Evolutionary conservation across 2,888 invertebrate species (phyloP).

Genomic region (Anoplius nigerrimus): DNA sequence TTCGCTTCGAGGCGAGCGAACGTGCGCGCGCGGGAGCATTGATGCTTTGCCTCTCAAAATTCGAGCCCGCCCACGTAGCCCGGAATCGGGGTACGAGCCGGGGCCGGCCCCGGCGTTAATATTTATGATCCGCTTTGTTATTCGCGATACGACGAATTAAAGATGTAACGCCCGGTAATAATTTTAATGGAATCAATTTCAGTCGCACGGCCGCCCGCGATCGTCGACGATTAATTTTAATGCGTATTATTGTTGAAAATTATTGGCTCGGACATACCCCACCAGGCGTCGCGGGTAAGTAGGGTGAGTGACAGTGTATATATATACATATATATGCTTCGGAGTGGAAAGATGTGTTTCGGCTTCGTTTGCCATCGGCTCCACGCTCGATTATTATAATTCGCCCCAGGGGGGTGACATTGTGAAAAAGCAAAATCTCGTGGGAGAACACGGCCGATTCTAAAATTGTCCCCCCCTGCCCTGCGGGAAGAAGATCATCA

Average conservation of each 20-base stretch:
- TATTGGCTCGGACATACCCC: constrained; percentile 16
- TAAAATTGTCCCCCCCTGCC: too few species aligned
- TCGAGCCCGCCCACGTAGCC: background rate
- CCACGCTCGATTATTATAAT: too few species aligned
- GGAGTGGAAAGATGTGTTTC: background rate
- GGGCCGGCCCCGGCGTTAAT: background rate
- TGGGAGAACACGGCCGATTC: too few species aligned
- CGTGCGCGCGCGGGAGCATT: too few species aligned
- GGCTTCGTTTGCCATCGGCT: too few species aligned
- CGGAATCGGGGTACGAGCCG: background rate
- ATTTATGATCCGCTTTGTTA: constrained; percentile 1
- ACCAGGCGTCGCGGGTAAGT: background rate
- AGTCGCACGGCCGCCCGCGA: constrained; percentile 4
- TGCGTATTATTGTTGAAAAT: constrained; percentile 27
- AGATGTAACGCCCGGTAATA: constrained; percentile 2
- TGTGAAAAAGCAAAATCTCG: too few species aligned
- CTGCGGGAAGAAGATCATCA: too few species aligned
- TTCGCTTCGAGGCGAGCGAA: too few species aligned
- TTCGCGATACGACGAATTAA: background rate
- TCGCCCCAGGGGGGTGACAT: too few species aligned
- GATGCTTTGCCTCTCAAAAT: background rate
- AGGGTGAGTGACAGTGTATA: background rate
- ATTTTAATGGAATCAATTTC: constrained; percentile 17
- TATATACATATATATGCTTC: background rate
- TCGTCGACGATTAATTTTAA: constrained; percentile 26